Evolutionary conservation across 2,797 vertebrate species (phyloP).

Genomic region (Gymnodraco acuticeps): DNA sequence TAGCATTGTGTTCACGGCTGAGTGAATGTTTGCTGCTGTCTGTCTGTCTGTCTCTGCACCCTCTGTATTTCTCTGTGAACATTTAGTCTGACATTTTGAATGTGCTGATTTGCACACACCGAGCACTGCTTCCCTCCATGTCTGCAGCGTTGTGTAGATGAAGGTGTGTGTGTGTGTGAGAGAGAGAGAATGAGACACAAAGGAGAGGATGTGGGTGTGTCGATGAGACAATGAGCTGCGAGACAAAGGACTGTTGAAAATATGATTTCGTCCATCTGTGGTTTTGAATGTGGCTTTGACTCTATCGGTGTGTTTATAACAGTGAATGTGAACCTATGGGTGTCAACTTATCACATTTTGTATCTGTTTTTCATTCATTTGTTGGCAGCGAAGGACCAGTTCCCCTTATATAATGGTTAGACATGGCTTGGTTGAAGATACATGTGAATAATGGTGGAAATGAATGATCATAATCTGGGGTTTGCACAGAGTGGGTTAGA

Average conservation of each 20-base stretch:
- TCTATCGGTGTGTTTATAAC: too few relatives aligned
- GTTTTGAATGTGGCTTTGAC: not conserved
- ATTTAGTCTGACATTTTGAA: constrained; percentile 21
- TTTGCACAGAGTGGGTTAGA: not conserved
- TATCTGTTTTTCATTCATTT: not conserved
- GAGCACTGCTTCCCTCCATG: constrained; percentile 15
- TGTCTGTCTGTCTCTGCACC: constrained; percentile 7
- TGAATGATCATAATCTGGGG: not conserved
- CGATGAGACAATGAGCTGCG: not conserved
- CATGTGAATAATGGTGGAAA: too few relatives aligned
- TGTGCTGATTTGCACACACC: not conserved
- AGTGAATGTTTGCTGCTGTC: constrained; percentile 15
- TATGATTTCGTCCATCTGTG: constrained; percentile 28
- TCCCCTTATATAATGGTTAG: not conserved
- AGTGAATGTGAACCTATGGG: too few relatives aligned
- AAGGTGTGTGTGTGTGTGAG: constrained; percentile 35
- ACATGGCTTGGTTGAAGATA: accelerated
- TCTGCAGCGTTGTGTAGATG: constrained; percentile 45
- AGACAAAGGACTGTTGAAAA: constrained; percentile 44
- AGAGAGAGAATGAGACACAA: constrained; percentile 44
- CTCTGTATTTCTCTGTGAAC: constrained; percentile 29
- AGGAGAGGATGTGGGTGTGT: constrained; percentile 62
- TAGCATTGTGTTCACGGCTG: constrained; percentile 11
- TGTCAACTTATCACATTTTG: not conserved
- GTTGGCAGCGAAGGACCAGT: not conserved